phyloP scores from a whole-genome alignment of 2,888 invertebrate genomes.

The Aporophyla nigra region DNA sequence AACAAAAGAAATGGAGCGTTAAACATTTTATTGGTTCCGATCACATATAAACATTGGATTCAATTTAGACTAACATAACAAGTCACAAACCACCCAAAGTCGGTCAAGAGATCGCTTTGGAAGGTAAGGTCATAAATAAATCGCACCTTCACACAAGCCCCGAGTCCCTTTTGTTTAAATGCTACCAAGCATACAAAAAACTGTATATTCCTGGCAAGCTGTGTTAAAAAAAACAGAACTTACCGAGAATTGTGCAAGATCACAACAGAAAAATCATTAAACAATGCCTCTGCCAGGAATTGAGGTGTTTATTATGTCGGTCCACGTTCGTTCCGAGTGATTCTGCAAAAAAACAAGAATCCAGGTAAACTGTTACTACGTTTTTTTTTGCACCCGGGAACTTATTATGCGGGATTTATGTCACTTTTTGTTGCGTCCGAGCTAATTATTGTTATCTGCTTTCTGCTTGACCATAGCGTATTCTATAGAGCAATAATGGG shows the following conservation, averaged over 20 bases:
- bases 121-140: conserved; percentile 89
- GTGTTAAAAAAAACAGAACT: conserved; percentile 79
- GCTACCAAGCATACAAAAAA: conserved; percentile 89
- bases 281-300: conserved; percentile 89
- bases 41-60: conserved; percentile 73
- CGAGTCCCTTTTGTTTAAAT: conserved; percentile 89
- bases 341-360: conserved; percentile 84
- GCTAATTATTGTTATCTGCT: conserved; percentile 91
- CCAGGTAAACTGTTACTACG: conserved; percentile 86
- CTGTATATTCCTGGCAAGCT: conserved; percentile 85
- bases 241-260: conserved; percentile 89
- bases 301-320: conserved; percentile 90
- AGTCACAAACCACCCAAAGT: conserved; percentile 83
- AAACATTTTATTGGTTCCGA: conserved; percentile 76
- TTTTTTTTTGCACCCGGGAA: conserved; percentile 85
- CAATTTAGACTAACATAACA: conserved; percentile 73
- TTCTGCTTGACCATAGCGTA: conserved; percentile 87
- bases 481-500: conserved; percentile 88
- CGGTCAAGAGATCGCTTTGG: conserved; percentile 85
- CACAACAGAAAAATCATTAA: conserved; percentile 90
- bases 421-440: conserved; percentile 89
- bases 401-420: conserved; percentile 91
- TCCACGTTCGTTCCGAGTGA: conserved; percentile 83
- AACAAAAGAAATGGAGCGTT: conserved; percentile 84
- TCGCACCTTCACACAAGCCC: conserved; percentile 89